Percentiles rank a stretch among this genome's conserved stretches.
phyloP scores from a whole-genome alignment of 1,140 invertebrate genomes.

The Mactra quadrangularis region DNA sequence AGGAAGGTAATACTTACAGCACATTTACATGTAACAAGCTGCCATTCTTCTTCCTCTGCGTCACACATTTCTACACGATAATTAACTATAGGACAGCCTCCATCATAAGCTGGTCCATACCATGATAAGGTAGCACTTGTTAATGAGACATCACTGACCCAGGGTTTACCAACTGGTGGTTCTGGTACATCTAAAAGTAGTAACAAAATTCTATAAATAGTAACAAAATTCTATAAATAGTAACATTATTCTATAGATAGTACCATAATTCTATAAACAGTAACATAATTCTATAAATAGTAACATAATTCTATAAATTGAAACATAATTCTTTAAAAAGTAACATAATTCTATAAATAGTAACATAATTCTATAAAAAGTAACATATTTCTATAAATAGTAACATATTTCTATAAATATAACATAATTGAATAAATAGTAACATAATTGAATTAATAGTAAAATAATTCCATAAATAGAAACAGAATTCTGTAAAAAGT shows the following conservation, averaged over 20 bases:
- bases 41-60: constrained; percentile 82
- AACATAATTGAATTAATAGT: neutral
- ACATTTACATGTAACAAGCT: constrained; percentile 88
- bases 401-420: no score
- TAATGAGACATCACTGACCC: constrained; percentile 89
- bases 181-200: constrained; percentile 85
- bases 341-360: no score
- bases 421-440: neutral
- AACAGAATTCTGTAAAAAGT: neutral
- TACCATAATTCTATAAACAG: no score
- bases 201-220: neutral
- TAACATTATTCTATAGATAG: no score
- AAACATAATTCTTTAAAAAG: no score
- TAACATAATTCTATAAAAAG: no score
- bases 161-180: constrained; percentile 89
- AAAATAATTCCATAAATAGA: neutral
- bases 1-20: no score
- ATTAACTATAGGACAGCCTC: constrained; percentile 90
- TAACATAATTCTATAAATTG: no score
- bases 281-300: no score
- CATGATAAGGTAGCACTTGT: constrained; percentile 88
- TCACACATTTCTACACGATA: constrained; percentile 90
- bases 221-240: no score
- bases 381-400: no score
- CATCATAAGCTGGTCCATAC: constrained; percentile 91